These are phyloP conservation scores for Paramormyrops hopkinsi DNA, from an alignment of 2,797 vertebrate genomes.

Conservation along the genomic window DNA sequence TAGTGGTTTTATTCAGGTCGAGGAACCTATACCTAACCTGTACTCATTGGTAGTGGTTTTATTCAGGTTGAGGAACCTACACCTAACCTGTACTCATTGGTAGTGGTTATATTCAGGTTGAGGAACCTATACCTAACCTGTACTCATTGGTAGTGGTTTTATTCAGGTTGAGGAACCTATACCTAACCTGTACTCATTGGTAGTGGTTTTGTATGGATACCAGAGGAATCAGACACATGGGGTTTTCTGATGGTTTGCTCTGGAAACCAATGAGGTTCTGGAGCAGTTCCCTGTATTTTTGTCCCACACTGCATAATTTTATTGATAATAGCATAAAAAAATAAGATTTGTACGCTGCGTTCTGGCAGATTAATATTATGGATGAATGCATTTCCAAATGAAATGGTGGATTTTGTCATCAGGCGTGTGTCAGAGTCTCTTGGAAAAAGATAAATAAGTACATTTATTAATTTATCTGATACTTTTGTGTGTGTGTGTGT, in stretches of 20 bases:
- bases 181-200: background rate
- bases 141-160: no score
- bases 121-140: no score
- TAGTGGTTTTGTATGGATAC: background rate
- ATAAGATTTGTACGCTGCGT: background rate
- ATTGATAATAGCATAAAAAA: background rate
- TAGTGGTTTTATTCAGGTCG: no score
- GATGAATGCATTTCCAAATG: background rate
- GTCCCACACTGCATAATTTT: background rate
- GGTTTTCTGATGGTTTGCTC: background rate
- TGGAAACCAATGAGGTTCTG: background rate
- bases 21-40: no score
- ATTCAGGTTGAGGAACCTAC: no score
- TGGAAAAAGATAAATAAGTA: background rate
- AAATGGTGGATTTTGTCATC: background rate
- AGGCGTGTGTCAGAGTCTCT: background rate
- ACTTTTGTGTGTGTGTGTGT: background rate
- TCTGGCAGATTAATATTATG: background rate
- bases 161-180: no score
- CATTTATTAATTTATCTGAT: background rate
- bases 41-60: no score
- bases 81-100: no score
- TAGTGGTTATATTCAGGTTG: no score
- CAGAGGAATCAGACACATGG: background rate
- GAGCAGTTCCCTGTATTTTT: background rate